Conservation (phyloP, 2,888 invertebrate species). For the Antheraea yamamai region DNA sequence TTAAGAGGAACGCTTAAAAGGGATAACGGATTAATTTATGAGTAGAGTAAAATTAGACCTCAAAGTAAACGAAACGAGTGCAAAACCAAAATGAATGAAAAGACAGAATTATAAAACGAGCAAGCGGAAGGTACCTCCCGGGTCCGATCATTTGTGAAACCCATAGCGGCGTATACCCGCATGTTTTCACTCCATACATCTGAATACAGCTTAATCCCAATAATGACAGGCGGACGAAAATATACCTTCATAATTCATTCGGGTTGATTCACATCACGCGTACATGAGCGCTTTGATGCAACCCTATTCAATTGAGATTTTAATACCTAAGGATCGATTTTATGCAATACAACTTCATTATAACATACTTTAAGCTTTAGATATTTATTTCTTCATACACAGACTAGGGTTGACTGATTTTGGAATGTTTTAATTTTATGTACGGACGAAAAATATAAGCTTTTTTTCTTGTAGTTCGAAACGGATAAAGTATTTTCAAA, state of each 20-base stretch:
- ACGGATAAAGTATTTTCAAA: too few relatives aligned
- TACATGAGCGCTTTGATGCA: constrained; percentile 34
- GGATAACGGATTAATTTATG: neutral
- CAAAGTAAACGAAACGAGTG: constrained; percentile 1
- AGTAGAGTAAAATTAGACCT: neutral
- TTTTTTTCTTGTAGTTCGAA: too few relatives aligned
- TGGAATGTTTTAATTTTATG: neutral
- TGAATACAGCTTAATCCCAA: constrained; percentile 25
- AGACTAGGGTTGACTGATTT: neutral
- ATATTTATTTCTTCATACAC: neutral
- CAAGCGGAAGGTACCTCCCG: neutral
- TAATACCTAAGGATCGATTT: constrained; percentile 21
- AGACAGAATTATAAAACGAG: constrained; percentile 2
- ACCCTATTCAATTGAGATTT: constrained; percentile 33
- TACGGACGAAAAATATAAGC: too few relatives aligned
- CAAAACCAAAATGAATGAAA: constrained; percentile 9
- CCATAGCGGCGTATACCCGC: constrained; percentile 26
- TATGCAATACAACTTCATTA: constrained; percentile 4
- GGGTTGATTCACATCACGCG: constrained; percentile 30
- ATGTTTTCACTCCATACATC: constrained; percentile 29
- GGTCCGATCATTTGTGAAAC: constrained; percentile 20
- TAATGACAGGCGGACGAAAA: constrained; percentile 35
- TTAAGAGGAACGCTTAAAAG: neutral
- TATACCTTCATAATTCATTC: constrained; percentile 32
- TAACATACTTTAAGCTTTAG: neutral